Evolutionary conservation across 92 coral and sea anemone species (phyloP).

Genomic region (Metridium senile): DNA sequence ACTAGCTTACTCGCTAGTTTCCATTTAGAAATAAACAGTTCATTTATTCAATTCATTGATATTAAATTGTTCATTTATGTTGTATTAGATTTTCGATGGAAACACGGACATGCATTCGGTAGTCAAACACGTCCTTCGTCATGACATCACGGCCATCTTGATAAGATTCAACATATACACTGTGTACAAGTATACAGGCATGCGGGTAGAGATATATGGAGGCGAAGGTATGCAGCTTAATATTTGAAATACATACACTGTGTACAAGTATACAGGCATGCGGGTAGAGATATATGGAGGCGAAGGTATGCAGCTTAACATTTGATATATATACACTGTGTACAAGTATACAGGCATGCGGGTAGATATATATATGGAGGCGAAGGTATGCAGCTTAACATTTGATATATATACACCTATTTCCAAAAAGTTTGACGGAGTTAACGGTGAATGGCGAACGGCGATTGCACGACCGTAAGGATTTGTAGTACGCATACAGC

Average conservation of each 20-base stretch:
- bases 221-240: constrained; percentile 47
- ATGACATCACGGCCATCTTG: constrained; percentile 49
- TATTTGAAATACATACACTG: constrained; percentile 11
- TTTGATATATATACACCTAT: constrained; percentile 17
- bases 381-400: constrained; percentile 35
- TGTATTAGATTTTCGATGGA: constrained; percentile 58
- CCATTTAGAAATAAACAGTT: no score
- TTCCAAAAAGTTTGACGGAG: no score
- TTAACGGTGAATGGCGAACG: no score
- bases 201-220: constrained; percentile 74
- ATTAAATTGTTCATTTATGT: not conserved
- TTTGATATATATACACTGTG: constrained; percentile 19
- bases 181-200: constrained; percentile 15
- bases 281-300: constrained; percentile 76
- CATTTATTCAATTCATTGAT: no score
- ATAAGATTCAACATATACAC: constrained; percentile 47
- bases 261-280: constrained; percentile 25
- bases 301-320: constrained; percentile 35
- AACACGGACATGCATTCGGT: constrained; percentile 51
- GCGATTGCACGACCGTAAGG: no score
- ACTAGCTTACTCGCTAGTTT: no score
- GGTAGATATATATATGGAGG: constrained; percentile 68
- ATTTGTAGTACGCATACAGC: no score
- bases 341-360: constrained; percentile 36
- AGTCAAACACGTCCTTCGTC: constrained; percentile 59